Evolutionary conservation across 1,140 invertebrate genomes (phyloP).

Genomic region (Brachystomella parvula): DNA sequence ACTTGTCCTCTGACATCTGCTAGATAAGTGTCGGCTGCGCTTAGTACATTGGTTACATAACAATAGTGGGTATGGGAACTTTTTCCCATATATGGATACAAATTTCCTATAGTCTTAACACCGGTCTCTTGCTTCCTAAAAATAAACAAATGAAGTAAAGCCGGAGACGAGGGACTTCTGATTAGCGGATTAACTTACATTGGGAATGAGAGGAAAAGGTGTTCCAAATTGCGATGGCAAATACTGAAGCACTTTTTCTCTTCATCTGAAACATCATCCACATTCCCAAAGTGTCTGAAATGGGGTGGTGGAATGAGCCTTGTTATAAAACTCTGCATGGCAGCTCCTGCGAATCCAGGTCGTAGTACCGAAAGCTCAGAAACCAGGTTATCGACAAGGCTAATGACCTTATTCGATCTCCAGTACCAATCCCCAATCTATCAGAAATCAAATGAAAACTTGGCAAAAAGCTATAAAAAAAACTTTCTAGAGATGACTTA

Average conservation of each 20-base stretch:
- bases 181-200: slow-evolving; percentile 48
- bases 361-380: slow-evolving; percentile 23
- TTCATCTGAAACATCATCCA: slow-evolving; percentile 43
- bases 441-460: not conserved
- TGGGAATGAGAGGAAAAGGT: slow-evolving; percentile 52
- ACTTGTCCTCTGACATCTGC: slow-evolving; percentile 52
- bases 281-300: slow-evolving; percentile 43
- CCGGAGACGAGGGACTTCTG: slow-evolving; percentile 14
- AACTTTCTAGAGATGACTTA: slow-evolving; percentile 11
- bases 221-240: slow-evolving; percentile 50
- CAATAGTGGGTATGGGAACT: slow-evolving; percentile 48
- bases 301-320: slow-evolving; percentile 37
- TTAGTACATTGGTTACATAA: slow-evolving; percentile 57
- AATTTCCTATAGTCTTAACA: slow-evolving; percentile 46
- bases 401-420: slow-evolving; percentile 30
- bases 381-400: slow-evolving; percentile 34
- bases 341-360: slow-evolving; percentile 17
- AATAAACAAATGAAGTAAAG: slow-evolving; percentile 38
- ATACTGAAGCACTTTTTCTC: slow-evolving; percentile 48
- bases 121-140: slow-evolving; percentile 51
- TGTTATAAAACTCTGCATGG: slow-evolving; percentile 26
- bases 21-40: slow-evolving; percentile 54
- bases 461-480: slow-evolving; percentile 18
- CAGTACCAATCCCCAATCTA: slow-evolving; percentile 22
- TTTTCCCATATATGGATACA: slow-evolving; percentile 58